Conservation (phyloP, 2,113 vertebrate species). For the Phalacrocorax aristotelis region DNA sequence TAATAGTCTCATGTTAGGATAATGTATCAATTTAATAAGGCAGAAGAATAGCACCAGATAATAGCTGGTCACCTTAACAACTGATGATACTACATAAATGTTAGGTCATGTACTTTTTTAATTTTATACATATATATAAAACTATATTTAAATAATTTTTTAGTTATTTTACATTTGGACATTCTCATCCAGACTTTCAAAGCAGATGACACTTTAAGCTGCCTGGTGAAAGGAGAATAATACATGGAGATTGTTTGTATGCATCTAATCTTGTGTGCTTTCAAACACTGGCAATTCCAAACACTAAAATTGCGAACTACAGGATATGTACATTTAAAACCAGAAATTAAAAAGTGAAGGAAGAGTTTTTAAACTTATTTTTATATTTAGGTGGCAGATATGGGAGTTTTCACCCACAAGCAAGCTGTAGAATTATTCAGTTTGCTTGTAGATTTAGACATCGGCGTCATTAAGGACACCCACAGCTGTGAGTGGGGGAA, state of each 20-base stretch:
- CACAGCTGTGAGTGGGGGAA: background rate
- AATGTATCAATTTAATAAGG: background rate
- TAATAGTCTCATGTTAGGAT: background rate
- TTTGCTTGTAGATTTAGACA: background rate
- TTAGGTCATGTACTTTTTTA: background rate
- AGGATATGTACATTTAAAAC: background rate
- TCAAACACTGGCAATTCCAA: background rate
- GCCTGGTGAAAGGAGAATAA: background rate
- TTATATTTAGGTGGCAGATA: background rate
- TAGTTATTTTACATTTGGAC: background rate
- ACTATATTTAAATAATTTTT: no score
- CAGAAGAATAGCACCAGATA: background rate
- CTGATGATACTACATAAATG: background rate
- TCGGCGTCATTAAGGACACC: background rate
- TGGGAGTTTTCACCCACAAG: background rate
- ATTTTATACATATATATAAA: no score
- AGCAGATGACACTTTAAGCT: background rate
- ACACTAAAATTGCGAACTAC: background rate
- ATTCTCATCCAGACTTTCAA: background rate
- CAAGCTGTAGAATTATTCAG: background rate
- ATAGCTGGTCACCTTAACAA: background rate
- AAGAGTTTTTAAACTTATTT: accelerated
- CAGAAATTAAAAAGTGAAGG: background rate
- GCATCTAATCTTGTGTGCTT: background rate
- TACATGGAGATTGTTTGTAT: background rate